Evolutionary conservation across 2,797 vertebrate species (phyloP).

Genomic region (Avahi laniger): DNA sequence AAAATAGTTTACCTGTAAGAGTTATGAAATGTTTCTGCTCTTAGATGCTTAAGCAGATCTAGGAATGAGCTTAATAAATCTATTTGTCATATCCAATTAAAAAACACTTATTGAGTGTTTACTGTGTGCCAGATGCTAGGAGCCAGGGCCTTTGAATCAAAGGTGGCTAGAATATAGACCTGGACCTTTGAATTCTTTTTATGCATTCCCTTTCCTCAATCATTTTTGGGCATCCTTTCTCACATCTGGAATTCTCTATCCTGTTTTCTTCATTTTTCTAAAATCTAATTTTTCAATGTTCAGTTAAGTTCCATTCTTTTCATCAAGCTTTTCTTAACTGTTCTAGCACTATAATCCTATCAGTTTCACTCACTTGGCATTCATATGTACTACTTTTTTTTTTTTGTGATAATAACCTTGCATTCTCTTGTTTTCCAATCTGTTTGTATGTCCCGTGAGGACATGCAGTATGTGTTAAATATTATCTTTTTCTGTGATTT

Average conservation of each 20-base stretch:
- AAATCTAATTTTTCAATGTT: background rate
- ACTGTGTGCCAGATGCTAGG: background rate
- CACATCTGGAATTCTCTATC: background rate
- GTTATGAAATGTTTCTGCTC: background rate
- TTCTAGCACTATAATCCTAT: background rate
- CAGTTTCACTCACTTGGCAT: background rate
- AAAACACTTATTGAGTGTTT: background rate
- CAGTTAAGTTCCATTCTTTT: background rate
- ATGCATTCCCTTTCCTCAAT: background rate
- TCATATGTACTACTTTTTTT: background rate
- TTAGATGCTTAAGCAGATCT: background rate
- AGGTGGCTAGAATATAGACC: background rate
- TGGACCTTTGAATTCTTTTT: background rate
- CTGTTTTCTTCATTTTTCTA: background rate
- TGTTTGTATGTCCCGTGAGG: background rate
- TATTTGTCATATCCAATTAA: background rate
- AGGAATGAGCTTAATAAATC: background rate
- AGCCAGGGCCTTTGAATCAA: conserved; percentile 4
- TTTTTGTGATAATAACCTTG: background rate
- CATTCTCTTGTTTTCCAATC: background rate
- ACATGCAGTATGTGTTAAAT: background rate
- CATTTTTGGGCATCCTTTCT: background rate
- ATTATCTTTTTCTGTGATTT: background rate
- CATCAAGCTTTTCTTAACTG: background rate
- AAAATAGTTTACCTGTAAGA: background rate